Conservation (phyloP, 2,888 invertebrate genomes). For the Craniophora ligustri region DNA sequence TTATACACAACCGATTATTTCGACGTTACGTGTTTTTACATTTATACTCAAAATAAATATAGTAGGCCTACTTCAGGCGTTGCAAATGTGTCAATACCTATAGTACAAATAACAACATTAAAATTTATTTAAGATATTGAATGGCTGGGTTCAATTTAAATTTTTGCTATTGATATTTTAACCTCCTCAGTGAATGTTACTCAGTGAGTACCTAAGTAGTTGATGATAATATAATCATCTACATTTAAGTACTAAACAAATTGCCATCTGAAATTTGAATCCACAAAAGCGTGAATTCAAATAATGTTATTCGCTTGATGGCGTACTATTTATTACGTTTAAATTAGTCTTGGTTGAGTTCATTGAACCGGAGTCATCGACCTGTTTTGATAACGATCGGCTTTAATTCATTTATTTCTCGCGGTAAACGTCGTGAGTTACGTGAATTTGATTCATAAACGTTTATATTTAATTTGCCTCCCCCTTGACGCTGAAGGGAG, state of each 20-base stretch:
- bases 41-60: too few relatives aligned
- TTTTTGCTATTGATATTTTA: too few relatives aligned
- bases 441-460: not conserved
- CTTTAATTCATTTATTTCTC: conserved; percentile 47
- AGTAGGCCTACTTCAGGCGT: too few relatives aligned
- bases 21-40: too few relatives aligned
- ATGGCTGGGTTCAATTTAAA: too few relatives aligned
- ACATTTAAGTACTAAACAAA: conserved; percentile 9
- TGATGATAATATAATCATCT: not conserved
- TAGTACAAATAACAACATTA: too few relatives aligned
- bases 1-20: too few relatives aligned
- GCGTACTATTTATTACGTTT: conserved; percentile 42
- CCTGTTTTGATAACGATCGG: conserved; percentile 58
- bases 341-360: conserved; percentile 48
- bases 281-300: conserved; percentile 40
- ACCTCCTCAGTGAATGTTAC: too few relatives aligned
- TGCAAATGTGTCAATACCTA: too few relatives aligned
- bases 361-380: conserved; percentile 50
- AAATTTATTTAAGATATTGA: too few relatives aligned
- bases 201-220: too few relatives aligned
- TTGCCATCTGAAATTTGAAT: conserved; percentile 8
- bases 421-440: conserved; percentile 12
- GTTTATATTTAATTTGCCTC: conserved; percentile 8
- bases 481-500: conserved; percentile 4
- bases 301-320: conserved; percentile 31